A percentile compares a stretch with the other conserved stretches of the same genome.
phyloP scores from a whole-genome alignment of 2,888 invertebrate genomes.

The Parelbella ahira region DNA sequence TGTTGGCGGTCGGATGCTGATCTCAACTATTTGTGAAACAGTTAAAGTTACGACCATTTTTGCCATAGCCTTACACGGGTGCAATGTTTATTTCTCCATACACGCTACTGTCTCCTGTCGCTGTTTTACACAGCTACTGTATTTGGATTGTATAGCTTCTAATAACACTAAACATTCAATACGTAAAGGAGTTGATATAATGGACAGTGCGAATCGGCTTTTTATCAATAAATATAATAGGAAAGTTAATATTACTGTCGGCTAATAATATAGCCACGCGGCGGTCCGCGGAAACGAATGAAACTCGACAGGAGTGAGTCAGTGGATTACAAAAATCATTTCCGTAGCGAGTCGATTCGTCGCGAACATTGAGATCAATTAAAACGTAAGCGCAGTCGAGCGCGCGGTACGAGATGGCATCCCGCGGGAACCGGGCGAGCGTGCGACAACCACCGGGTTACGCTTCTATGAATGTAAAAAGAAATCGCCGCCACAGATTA shows the following conservation, averaged over 20 bases:
- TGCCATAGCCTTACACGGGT: slow-evolving; percentile 27
- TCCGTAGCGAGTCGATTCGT: slow-evolving; percentile 71
- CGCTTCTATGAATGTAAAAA: slow-evolving; percentile 35
- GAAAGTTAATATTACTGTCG: too few relatives aligned
- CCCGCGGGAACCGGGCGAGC: slow-evolving; percentile 54
- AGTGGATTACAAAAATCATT: slow-evolving; percentile 56
- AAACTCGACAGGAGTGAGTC: slow-evolving; percentile 43
- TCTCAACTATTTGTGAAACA: slow-evolving; percentile 26
- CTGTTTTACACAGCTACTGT: slow-evolving; percentile 9
- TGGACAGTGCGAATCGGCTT: too few relatives aligned
- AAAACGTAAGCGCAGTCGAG: slow-evolving; percentile 55
- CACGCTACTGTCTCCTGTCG: slow-evolving; percentile 17
- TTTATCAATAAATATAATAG: too few relatives aligned
- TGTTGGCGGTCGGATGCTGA: slow-evolving; percentile 19
- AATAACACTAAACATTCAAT: slow-evolving; percentile 1
- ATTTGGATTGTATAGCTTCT: slow-evolving; percentile 11
- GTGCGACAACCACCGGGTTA: slow-evolving; percentile 29
- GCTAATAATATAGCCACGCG: slow-evolving; percentile 3
- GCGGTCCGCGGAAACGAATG: slow-evolving; percentile 20
- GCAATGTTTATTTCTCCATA: slow-evolving; percentile 21
- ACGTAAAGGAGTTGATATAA: slow-evolving; percentile 18
- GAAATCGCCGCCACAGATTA: too few relatives aligned
- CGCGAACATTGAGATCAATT: slow-evolving; percentile 76
- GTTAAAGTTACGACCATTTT: slow-evolving; percentile 29
- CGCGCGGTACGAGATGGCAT: slow-evolving; percentile 67